Evolutionary conservation across 1,140 invertebrate genomes (phyloP).

Genomic region (honey bee (Apis mellifera)): Amel_HAv3.1 CM009932.2:8447501-8448000

Average conservation of each 20-base stretch:
- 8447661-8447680: conserved; percentile 57
- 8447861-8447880: too few relatives aligned
- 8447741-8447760: conserved; percentile 61
- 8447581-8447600: not conserved
- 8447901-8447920: conserved; percentile 30
- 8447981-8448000: conserved; percentile 48
- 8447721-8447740: conserved; percentile 54
- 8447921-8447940: conserved; percentile 55
- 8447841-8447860: not conserved
- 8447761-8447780: conserved; percentile 24
- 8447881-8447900: not conserved
- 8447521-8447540: not conserved
- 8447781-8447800: conserved; percentile 54
- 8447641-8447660: not conserved
- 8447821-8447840: not conserved
- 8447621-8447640: not conserved
- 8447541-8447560: too few relatives aligned
- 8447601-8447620: not conserved
- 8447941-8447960: conserved; percentile 50
- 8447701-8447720: conserved; percentile 32
- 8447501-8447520: not conserved
- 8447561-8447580: not conserved
- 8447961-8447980: conserved; percentile 12
- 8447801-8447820: not conserved
- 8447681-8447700: conserved; percentile 56